Evolutionary conservation across 2,888 invertebrate species (phyloP).

Genomic region (Platerodrilus igneus): DNA sequence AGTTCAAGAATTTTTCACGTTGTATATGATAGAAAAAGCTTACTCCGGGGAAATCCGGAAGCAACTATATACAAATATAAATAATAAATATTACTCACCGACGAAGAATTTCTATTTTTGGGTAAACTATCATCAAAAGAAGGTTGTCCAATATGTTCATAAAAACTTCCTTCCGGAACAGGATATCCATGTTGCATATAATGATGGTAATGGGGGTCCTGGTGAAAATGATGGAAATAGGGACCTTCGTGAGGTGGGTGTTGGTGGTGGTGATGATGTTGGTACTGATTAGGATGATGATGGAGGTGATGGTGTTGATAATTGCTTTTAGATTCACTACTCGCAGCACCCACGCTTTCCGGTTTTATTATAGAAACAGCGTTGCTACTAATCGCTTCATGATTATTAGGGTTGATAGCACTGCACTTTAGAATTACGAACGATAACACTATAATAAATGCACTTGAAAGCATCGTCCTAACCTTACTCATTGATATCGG

Average conservation of each 20-base stretch:
- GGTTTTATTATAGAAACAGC: background rate
- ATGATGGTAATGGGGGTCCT: slow-evolving; percentile 9
- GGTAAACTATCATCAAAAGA: background rate
- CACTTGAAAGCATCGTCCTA: no score
- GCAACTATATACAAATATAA: background rate
- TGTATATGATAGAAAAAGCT: no score
- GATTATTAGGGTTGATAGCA: background rate
- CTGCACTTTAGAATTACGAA: slow-evolving; percentile 1
- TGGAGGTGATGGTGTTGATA: slow-evolving; percentile 4
- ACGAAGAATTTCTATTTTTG: slow-evolving; percentile 3
- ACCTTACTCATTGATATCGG: no score
- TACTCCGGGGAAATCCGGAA: no score
- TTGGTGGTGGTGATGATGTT: slow-evolving; percentile 3
- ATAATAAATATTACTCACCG: slow-evolving; percentile 1
- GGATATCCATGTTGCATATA: background rate
- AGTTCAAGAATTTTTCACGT: no score
- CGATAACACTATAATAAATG: no score
- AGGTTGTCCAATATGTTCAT: background rate
- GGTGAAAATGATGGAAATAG: slow-evolving; percentile 10
- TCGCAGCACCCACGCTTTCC: background rate
- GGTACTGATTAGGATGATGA: background rate
- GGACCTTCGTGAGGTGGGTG: background rate
- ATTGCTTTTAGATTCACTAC: slow-evolving; percentile 2
- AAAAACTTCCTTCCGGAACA: background rate
- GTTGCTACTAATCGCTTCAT: background rate